A percentile compares a stretch with the other conserved stretches of the same genome.
phyloP scores from a whole-genome alignment of 2,888 invertebrate species.

The Parasteatoda lunata region DNA sequence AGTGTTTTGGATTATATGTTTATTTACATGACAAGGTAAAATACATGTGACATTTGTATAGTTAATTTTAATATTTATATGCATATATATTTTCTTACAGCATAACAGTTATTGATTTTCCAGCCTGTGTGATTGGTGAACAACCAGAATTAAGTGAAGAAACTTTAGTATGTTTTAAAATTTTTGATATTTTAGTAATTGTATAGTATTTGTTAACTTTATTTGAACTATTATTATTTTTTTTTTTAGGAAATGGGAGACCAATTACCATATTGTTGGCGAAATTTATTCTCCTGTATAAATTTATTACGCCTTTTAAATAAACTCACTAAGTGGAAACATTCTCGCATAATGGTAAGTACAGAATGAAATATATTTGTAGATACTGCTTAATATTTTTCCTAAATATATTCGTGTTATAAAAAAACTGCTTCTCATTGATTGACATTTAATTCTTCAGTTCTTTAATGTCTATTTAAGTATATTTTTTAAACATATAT shows the following conservation, averaged over 20 bases:
- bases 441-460: neutral
- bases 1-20: too few relatives aligned
- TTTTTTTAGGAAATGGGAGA: constrained; percentile 73
- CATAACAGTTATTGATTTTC: constrained; percentile 95
- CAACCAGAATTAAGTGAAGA: constrained; percentile 94
- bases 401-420: too few relatives aligned
- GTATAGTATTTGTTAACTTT: neutral
- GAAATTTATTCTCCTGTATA: constrained; percentile 98
- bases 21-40: neutral
- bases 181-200: neutral
- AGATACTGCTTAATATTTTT: too few relatives aligned
- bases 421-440: neutral
- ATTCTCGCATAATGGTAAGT: constrained; percentile 92
- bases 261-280: constrained; percentile 90
- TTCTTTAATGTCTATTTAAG: neutral
- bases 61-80: neutral
- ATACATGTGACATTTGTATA: neutral
- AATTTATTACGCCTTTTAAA: constrained; percentile 96
- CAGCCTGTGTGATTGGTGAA: constrained; percentile 95
- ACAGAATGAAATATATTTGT: neutral
- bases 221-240: neutral
- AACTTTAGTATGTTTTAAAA: constrained; percentile 78
- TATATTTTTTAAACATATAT: neutral
- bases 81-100: constrained; percentile 74
- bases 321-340: constrained; percentile 99